These are phyloP conservation scores for Ormyrus labotus DNA, from an alignment of 2,888 invertebrate species.

Conservation along the genomic window DNA sequence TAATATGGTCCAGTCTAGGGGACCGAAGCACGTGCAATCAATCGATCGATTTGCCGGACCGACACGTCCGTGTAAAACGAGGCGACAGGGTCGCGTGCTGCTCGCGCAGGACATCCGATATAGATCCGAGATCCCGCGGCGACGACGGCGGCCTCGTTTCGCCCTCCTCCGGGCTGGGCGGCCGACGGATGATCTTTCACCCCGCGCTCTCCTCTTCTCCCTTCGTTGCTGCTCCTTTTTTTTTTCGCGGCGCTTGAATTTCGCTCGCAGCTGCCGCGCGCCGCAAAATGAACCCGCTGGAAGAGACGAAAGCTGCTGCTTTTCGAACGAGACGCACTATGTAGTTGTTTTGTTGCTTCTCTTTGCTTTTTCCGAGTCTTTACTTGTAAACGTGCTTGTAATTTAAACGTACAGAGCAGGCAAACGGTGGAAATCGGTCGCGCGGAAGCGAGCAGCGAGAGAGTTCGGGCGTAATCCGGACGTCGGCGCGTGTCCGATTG, in stretches of 20 bases:
- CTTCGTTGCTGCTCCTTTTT: neutral
- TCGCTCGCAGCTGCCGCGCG: neutral
- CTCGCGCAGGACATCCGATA: slow-evolving; percentile 22
- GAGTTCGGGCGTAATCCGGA: slow-evolving; percentile 30
- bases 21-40: too few relatives aligned
- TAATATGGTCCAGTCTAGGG: too few relatives aligned
- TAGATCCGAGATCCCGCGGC: slow-evolving; percentile 17
- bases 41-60: slow-evolving; percentile 4
- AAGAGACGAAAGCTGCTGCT: too few relatives aligned
- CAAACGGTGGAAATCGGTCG: neutral
- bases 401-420: neutral
- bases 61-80: slow-evolving; percentile 35
- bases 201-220: neutral
- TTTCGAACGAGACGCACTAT: too few relatives aligned
- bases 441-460: too few relatives aligned
- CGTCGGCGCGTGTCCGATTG: slow-evolving; percentile 41
- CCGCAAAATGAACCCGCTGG: neutral
- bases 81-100: slow-evolving; percentile 14
- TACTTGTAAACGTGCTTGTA: too few relatives aligned
- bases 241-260: neutral
- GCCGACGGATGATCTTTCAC: slow-evolving; percentile 32
- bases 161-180: slow-evolving; percentile 10
- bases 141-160: slow-evolving; percentile 38
- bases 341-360: too few relatives aligned
- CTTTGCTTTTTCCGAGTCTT: too few relatives aligned